phyloP scores from a whole-genome alignment of 2,888 invertebrate genomes.

The Lasioglossum morio region DNA sequence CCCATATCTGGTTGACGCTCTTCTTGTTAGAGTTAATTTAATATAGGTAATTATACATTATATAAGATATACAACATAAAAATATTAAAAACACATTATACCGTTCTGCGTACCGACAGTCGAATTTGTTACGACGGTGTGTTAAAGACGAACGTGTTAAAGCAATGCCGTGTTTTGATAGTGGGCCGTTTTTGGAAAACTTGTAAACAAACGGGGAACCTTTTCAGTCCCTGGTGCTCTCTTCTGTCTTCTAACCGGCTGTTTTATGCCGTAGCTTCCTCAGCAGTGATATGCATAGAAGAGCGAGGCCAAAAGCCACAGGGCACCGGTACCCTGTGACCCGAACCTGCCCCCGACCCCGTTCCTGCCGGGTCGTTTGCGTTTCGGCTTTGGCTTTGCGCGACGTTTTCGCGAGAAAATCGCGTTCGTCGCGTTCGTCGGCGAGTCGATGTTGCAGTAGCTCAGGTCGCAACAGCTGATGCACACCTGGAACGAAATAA shows the following conservation, averaged over 20 bases:
- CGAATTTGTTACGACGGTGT: no score
- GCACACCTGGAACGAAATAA: slow-evolving; percentile 86
- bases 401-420: slow-evolving; percentile 84
- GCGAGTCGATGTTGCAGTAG: slow-evolving; percentile 88
- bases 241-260: slow-evolving; percentile 38
- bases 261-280: slow-evolving; percentile 60
- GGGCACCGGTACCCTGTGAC: slow-evolving; percentile 67
- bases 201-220: neutral
- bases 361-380: slow-evolving; percentile 74
- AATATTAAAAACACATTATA: no score
- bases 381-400: slow-evolving; percentile 77
- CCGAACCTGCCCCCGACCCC: slow-evolving; percentile 64
- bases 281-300: slow-evolving; percentile 81
- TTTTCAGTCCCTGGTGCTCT: slow-evolving; percentile 3
- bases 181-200: no score
- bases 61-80: no score
- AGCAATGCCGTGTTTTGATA: no score
- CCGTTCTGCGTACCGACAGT: no score
- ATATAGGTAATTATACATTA: no score
- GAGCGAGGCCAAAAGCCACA: slow-evolving; percentile 76
- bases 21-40: no score
- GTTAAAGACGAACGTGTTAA: no score
- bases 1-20: no score
- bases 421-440: slow-evolving; percentile 87
- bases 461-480: slow-evolving; percentile 88